phyloP scores from a whole-genome alignment of 1,140 invertebrate species.

The Mactra quadrangularis region DNA sequence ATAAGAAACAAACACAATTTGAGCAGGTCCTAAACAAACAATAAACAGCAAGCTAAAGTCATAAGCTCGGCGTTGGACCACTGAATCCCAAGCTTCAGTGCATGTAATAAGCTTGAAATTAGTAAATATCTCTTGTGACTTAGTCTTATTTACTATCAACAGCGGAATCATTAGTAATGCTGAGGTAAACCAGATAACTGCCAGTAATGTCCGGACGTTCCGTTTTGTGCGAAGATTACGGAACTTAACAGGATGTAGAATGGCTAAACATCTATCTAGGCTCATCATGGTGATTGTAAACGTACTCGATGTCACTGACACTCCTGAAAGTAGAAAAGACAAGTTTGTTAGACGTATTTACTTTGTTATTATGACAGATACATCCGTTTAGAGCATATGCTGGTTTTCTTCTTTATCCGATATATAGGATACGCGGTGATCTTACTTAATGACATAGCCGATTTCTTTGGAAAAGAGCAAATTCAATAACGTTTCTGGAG shows the following conservation, averaged over 20 bases:
- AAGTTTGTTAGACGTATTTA: not conserved
- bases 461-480: too few relatives aligned
- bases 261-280: constrained; percentile 90
- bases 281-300: constrained; percentile 92
- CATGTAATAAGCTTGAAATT: constrained; percentile 83
- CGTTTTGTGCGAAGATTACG: constrained; percentile 88
- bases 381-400: too few relatives aligned
- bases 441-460: too few relatives aligned
- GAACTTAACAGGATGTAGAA: constrained; percentile 89
- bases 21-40: constrained; percentile 89
- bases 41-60: constrained; percentile 88
- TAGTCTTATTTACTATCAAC: constrained; percentile 84
- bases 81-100: constrained; percentile 83
- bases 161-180: constrained; percentile 88
- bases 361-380: too few relatives aligned
- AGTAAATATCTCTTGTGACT: constrained; percentile 61
- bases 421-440: too few relatives aligned
- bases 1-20: constrained; percentile 88
- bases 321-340: constrained; percentile 85
- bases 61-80: constrained; percentile 83
- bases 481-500: too few relatives aligned
- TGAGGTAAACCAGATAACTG: constrained; percentile 87
- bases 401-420: too few relatives aligned
- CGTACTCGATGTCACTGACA: constrained; percentile 90
- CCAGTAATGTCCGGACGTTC: constrained; percentile 83